Conservation (phyloP, 1,140 invertebrate genomes). For the Conus betulinus region DNA sequence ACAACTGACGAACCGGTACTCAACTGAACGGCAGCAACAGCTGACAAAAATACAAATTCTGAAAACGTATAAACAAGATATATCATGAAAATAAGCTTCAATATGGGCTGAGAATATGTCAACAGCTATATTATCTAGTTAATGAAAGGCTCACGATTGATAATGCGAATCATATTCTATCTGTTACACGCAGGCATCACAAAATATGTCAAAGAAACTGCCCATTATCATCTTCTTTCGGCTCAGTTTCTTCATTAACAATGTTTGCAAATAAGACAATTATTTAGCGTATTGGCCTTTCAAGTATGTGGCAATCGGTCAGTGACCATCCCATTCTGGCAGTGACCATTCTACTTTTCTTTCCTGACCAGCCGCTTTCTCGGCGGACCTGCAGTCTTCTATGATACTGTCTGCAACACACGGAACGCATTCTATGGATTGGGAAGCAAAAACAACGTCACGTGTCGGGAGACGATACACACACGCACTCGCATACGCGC, state of each 20-base stretch:
- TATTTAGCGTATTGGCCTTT: too few relatives aligned
- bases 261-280: too few relatives aligned
- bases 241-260: background rate
- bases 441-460: too few relatives aligned
- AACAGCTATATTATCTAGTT: background rate
- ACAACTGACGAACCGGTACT: too few relatives aligned
- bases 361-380: constrained; percentile 12
- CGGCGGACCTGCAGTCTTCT: constrained; percentile 27
- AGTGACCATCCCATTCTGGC: too few relatives aligned
- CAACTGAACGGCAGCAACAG: background rate
- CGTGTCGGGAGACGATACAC: background rate
- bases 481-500: background rate
- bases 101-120: background rate
- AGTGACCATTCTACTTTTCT: background rate
- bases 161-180: background rate
- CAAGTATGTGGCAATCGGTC: too few relatives aligned
- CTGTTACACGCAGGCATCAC: background rate
- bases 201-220: background rate
- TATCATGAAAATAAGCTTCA: too few relatives aligned
- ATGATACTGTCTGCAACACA: constrained; percentile 32
- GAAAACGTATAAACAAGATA: background rate
- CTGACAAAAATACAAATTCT: background rate
- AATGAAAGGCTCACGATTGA: background rate
- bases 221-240: background rate
- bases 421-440: background rate